Percentiles rank a stretch among this genome's conserved stretches.
phyloP scores from a whole-genome alignment of 1,140 invertebrate species.

The Grapholita molesta region DNA sequence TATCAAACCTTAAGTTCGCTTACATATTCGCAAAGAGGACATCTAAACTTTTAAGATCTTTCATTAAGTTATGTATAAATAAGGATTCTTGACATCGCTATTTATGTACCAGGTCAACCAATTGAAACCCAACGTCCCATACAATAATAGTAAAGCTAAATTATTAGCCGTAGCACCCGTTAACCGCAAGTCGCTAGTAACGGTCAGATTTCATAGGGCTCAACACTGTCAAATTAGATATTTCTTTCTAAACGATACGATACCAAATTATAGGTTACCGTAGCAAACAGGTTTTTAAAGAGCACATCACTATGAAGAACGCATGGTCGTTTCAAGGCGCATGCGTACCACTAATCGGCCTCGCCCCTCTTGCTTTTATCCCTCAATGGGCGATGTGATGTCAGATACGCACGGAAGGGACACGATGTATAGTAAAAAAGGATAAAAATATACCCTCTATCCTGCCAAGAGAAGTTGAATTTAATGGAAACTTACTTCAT shows the following conservation, averaged over 20 bases:
- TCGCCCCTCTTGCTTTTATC: conserved; percentile 27
- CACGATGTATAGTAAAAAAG: not conserved
- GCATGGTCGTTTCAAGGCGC: not conserved
- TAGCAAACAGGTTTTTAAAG: not conserved
- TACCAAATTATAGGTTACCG: not conserved
- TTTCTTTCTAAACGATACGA: not conserved
- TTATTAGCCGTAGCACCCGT: too few relatives aligned
- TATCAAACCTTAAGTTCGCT: not conserved
- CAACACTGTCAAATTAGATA: not conserved
- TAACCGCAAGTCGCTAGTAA: too few relatives aligned
- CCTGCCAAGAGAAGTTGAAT: not conserved
- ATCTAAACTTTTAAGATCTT: not conserved
- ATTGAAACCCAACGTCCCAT: too few relatives aligned
- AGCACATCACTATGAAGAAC: not conserved
- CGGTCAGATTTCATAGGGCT: not conserved
- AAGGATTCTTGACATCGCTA: too few relatives aligned
- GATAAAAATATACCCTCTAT: not conserved
- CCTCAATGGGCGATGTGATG: conserved; percentile 34
- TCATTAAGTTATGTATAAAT: not conserved
- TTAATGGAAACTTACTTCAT: not conserved
- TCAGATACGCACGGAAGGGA: not conserved
- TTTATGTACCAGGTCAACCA: too few relatives aligned
- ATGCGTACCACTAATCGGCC: conserved; percentile 15
- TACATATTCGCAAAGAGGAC: not conserved
- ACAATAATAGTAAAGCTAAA: too few relatives aligned